Evolutionary conservation across 1,140 invertebrate genomes (phyloP).

Genomic region (Solenopsis fugax): DNA sequence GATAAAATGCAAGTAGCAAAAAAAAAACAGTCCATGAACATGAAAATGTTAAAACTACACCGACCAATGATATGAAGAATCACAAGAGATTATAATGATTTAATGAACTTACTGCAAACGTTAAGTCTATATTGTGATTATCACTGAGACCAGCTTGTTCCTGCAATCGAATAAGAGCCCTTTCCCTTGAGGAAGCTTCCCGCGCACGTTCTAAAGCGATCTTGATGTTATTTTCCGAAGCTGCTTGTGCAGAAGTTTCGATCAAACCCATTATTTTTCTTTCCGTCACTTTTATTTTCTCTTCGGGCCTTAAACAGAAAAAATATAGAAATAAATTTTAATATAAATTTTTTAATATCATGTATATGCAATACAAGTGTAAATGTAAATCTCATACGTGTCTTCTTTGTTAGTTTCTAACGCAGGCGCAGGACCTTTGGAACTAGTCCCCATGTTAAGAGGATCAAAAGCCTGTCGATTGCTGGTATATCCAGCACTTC

Average conservation of each 20-base stretch:
- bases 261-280: conserved; percentile 94
- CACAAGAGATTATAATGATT: conserved; percentile 23
- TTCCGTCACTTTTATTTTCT: conserved; percentile 94
- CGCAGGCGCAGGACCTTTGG: conserved; percentile 85
- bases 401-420: conserved; percentile 92
- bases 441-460: conserved; percentile 89
- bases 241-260: conserved; percentile 86
- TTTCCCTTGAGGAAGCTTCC: conserved; percentile 97
- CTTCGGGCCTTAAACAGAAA: conserved; percentile 90
- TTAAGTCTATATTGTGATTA: conserved; percentile 96
- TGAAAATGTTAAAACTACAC: too few species aligned
- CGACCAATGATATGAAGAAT: conserved; percentile 11
- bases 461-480: conserved; percentile 92
- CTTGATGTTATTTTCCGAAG: conserved; percentile 88
- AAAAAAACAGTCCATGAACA: too few species aligned
- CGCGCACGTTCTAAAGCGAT: conserved; percentile 96
- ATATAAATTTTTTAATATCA: neutral
- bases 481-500: conserved; percentile 97
- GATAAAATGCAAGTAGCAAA: too few species aligned
- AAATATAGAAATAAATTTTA: conserved; percentile 46
- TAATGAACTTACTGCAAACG: conserved; percentile 92
- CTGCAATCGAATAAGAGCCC: conserved; percentile 94
- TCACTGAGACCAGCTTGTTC: conserved; percentile 96
- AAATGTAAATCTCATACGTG: conserved; percentile 87
- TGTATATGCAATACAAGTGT: conserved; percentile 3